Conservation (phyloP, 2,888 invertebrate species). For the Hipparchia semele region DNA sequence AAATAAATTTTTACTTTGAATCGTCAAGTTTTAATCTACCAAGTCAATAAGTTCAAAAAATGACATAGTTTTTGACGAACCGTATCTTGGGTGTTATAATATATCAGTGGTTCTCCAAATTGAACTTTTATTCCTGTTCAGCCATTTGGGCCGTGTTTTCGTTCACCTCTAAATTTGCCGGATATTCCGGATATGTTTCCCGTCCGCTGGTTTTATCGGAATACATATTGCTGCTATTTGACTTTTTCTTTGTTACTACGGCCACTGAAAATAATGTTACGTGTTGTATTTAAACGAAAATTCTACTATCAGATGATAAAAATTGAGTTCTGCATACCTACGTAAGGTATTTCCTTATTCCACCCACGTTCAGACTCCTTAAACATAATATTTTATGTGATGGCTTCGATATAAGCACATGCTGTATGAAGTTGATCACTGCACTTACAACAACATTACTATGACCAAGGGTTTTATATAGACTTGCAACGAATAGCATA, state of each 20-base stretch:
- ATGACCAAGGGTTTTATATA: too few species aligned
- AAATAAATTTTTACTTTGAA: too few species aligned
- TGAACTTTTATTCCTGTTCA: constrained; percentile 3
- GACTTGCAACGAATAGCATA: too few species aligned
- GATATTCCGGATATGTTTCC: background rate
- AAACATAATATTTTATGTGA: too few species aligned
- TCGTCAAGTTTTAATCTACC: too few species aligned
- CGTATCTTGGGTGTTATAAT: background rate
- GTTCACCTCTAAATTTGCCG: constrained; percentile 2
- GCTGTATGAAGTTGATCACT: too few species aligned
- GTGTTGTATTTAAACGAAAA: background rate
- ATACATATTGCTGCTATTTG: background rate
- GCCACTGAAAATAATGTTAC: background rate
- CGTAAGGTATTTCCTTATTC: too few species aligned
- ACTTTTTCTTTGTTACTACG: background rate
- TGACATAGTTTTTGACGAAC: background rate
- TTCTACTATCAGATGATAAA: too few species aligned
- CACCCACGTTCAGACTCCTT: too few species aligned
- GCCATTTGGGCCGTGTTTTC: background rate
- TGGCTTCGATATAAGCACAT: too few species aligned
- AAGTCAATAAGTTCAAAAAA: background rate
- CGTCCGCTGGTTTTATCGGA: background rate
- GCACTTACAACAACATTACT: too few species aligned
- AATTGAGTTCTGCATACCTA: too few species aligned
- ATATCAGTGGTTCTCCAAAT: background rate